Conservation (phyloP, 2,888 invertebrate genomes). For the Clusia tigrina region DNA sequence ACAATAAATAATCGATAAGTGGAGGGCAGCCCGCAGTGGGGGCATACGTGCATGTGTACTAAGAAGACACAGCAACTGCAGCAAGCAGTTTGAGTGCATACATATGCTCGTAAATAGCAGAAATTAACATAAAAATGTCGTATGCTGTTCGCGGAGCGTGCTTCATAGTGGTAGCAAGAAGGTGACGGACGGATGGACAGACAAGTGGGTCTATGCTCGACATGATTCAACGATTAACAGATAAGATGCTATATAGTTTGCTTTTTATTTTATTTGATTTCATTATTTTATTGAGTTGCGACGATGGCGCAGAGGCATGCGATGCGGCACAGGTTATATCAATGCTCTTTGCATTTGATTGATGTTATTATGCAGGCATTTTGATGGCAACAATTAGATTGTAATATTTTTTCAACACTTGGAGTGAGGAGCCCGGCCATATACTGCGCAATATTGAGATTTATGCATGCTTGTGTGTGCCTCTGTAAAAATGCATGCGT, state of each 20-base stretch:
- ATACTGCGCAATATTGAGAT: background rate
- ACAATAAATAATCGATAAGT: constrained; percentile 19
- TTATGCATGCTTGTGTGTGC: too few relatives aligned
- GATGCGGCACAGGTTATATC: background rate
- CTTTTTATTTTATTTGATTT: too few relatives aligned
- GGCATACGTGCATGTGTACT: too few relatives aligned
- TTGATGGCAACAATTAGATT: constrained; percentile 41
- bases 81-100: constrained; percentile 14
- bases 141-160: background rate
- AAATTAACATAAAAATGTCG: constrained; percentile 25
- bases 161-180: background rate
- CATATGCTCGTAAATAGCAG: constrained; percentile 19
- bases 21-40: too few relatives aligned
- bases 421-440: too few relatives aligned
- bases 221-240: constrained; percentile 23
- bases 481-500: too few relatives aligned
- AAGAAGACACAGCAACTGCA: background rate
- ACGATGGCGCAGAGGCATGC: background rate
- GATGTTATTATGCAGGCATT: constrained; percentile 43
- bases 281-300: too few relatives aligned
- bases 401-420: constrained; percentile 30
- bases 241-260: constrained; percentile 11
- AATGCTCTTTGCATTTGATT: constrained; percentile 32
- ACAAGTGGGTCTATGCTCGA: background rate
- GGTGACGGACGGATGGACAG: background rate